Evolutionary conservation across 2,113 vertebrate genomes (phyloP), one percentile per base, ranked within the genome.

Genomic region (Pristiophorus japonicus): DNA sequence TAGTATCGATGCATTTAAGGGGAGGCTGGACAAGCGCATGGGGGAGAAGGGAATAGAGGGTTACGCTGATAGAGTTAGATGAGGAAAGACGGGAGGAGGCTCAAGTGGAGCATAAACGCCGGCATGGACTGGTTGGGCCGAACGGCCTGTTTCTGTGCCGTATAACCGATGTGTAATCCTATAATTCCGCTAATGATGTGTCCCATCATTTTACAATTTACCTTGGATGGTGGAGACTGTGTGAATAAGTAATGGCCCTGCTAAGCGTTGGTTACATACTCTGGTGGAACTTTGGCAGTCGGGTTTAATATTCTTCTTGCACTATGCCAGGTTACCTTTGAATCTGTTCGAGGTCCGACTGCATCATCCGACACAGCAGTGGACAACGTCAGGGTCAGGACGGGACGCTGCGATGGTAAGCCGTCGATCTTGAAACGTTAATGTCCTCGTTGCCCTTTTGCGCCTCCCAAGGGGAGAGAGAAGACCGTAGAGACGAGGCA

Each of bases 371-470:
- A 98, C 96, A 96, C 97, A 51, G 97, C 97, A 63, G 85, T 98
- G 87, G 98, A 98, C 95, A 97, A 98, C 96, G 97, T 98, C 62
- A 78, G 96, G n/a, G 98, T 98, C 67, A 97, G 96, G n/a, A 97
- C 97, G 70, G 98, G 97, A 96, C 96, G 96, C 24, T 98, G 98
- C 96, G 95, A 96, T 3, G 96, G 98, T 98, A 96, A 96, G 97
- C 94, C 30, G 12, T 1, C 93, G 34, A 6, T 12, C 45, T 45
- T 1, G 24, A 66, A 42, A 16, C 66, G 11, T 34, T 24, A 27
- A 51, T 4, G n/a, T 51, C 51, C 51, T 4, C 4, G 1, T 51
- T 4, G 1, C 51, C 51, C 4, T 4, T 51, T 51, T 51, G 51
- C 1, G 4, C 30, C 0, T 27, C 51, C 27, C 51, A 55, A 30